phyloP scores from a whole-genome alignment of 1,140 invertebrate species.

The Limonius californicus region DNA sequence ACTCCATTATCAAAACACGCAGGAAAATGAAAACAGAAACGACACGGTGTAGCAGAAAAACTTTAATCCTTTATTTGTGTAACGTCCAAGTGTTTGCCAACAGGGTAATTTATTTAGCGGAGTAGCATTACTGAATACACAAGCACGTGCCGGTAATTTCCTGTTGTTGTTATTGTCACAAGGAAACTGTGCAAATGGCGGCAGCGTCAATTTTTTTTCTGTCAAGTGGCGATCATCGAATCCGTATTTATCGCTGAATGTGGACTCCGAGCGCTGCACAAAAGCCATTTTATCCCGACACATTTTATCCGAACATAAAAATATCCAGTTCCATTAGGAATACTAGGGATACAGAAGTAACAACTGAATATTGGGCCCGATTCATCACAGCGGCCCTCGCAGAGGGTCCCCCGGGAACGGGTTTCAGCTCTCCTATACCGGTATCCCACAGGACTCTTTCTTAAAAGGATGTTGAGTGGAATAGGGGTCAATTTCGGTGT shows the following conservation, averaged over 20 bases:
- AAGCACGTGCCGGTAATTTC: background rate
- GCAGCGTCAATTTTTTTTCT: constrained; percentile 14
- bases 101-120: no score
- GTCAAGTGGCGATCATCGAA: constrained; percentile 2
- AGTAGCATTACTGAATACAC: no score
- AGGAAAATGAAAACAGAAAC: no score
- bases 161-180: background rate
- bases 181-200: background rate
- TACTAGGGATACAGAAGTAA: constrained; percentile 25
- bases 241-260: background rate
- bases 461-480: constrained; percentile 25
- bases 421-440: constrained; percentile 20
- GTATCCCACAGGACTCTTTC: constrained; percentile 23
- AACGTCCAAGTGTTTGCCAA: no score
- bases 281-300: constrained; percentile 7
- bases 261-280: background rate
- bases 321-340: constrained; percentile 26
- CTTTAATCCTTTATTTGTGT: no score
- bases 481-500: constrained; percentile 23
- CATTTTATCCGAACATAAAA: constrained; percentile 22
- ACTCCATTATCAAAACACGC: no score
- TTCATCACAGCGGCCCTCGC: constrained; percentile 23
- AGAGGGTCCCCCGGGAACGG: constrained; percentile 17
- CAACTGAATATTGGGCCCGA: constrained; percentile 30
- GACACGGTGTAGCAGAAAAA: no score